A percentile compares a stretch with the other conserved stretches of the same genome.
phyloP scores from a whole-genome alignment of 2,113 vertebrate genomes.

The Calypte anna region DNA sequence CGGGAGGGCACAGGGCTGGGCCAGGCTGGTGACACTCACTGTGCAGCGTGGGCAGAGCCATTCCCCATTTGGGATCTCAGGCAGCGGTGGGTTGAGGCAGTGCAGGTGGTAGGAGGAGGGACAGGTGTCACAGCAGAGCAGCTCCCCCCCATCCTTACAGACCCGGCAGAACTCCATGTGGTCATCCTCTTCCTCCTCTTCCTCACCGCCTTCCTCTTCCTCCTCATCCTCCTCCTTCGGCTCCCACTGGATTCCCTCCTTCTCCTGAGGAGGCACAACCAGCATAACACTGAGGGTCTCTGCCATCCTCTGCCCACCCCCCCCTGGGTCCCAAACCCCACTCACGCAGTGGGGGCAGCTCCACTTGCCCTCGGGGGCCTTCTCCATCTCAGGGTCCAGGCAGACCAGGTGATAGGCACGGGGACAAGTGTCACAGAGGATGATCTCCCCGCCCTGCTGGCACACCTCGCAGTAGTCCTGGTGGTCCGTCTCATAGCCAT shows the following conservation, averaged over 20 bases:
- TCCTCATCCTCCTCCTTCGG: conserved; percentile 93
- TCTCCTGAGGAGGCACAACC: conserved; percentile 83
- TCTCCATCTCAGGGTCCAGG: conserved; percentile 96
- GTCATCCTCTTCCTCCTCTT: conserved; percentile 94
- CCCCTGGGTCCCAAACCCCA: accelerated
- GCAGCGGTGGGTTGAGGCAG: conserved; percentile 95
- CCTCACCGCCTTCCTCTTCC: conserved; percentile 86
- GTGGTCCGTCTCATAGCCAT: conserved; percentile 97
- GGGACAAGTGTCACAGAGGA: conserved; percentile 96
- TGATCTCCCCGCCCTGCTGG: conserved; percentile 98
- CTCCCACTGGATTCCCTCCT: conserved; percentile 99
- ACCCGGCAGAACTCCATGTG: conserved; percentile 99
- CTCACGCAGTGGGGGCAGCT: conserved; percentile 99
- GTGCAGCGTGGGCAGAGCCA: conserved; percentile 98
- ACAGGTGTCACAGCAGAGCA: conserved; percentile 68
- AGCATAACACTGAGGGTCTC: background rate
- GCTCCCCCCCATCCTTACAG: conserved; percentile 90
- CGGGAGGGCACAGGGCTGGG: background rate
- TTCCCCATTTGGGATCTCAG: conserved; percentile 98
- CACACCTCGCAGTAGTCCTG: conserved; percentile 99
- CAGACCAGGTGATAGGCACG: conserved; percentile 97
- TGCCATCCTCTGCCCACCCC: accelerated
- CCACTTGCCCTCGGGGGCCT: conserved; percentile 97
- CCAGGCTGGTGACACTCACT: conserved; percentile 79
- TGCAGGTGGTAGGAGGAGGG: conserved; percentile 90